Conservation (phyloP, 2,888 invertebrate genomes). For the Agrotis segetum region DNA sequence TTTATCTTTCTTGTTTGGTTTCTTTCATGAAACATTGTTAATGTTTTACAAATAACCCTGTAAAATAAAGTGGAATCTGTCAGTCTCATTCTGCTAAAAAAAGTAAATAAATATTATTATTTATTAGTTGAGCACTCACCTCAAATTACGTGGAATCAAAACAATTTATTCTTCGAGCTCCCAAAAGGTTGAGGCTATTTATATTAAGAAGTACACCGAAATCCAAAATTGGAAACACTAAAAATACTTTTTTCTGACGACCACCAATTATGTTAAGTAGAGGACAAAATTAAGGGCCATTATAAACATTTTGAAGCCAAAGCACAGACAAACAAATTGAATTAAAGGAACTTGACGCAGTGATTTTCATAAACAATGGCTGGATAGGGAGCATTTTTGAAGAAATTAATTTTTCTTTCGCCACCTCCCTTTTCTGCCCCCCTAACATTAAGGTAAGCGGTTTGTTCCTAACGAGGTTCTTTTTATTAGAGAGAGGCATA, state of each 20-base stretch:
- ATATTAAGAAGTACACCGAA: slow-evolving; percentile 8
- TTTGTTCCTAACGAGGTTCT: slow-evolving; percentile 13
- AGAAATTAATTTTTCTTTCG: slow-evolving; percentile 53
- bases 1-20: too few species aligned
- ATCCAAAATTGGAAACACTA: slow-evolving; percentile 22
- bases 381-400: slow-evolving; percentile 45
- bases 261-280: slow-evolving; percentile 52
- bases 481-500: slow-evolving; percentile 12
- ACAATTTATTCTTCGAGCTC: slow-evolving; percentile 23
- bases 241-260: slow-evolving; percentile 28
- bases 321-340: slow-evolving; percentile 33
- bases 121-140: neutral
- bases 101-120: neutral
- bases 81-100: neutral
- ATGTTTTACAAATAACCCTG: too few species aligned
- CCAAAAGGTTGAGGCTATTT: slow-evolving; percentile 30
- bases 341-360: slow-evolving; percentile 32
- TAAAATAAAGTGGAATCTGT: neutral
- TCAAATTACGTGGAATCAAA: slow-evolving; percentile 11
- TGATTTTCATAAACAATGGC: slow-evolving; percentile 53
- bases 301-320: slow-evolving; percentile 31
- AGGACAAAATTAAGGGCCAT: slow-evolving; percentile 32
- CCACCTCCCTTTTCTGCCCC: slow-evolving; percentile 23
- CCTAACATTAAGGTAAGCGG: slow-evolving; percentile 35
- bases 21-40: too few species aligned